Evolutionary conservation across 2,888 invertebrate species (phyloP).

Genomic region (Ophion obscuratus): DNA sequence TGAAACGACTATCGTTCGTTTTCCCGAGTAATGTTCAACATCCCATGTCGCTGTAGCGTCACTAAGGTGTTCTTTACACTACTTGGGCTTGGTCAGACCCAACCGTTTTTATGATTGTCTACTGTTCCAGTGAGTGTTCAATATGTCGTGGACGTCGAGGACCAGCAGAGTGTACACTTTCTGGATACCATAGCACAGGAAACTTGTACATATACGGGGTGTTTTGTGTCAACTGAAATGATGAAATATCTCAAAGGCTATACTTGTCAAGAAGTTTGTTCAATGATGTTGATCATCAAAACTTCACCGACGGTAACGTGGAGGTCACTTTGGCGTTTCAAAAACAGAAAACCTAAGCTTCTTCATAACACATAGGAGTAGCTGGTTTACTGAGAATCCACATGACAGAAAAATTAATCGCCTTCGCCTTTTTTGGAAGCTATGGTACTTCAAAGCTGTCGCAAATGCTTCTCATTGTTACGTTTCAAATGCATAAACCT

Average conservation of each 20-base stretch:
- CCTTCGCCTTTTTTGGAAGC: background rate
- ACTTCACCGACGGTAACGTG: background rate
- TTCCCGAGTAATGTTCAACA: constrained; percentile 27
- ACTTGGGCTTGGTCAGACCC: background rate
- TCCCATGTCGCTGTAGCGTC: background rate
- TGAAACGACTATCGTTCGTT: constrained; percentile 52
- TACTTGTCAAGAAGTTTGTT: background rate
- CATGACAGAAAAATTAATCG: background rate
- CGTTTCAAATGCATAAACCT: background rate
- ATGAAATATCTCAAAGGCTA: background rate
- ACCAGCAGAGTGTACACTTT: background rate
- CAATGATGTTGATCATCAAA: background rate
- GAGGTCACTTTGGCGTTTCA: background rate
- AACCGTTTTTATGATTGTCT: constrained; percentile 34
- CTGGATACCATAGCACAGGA: background rate
- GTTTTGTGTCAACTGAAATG: background rate
- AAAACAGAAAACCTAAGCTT: background rate
- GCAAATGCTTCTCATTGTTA: background rate
- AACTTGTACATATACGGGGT: background rate
- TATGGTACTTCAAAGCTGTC: no score
- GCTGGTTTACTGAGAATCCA: background rate
- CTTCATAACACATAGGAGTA: background rate
- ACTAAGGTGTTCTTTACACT: background rate
- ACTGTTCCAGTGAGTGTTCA: constrained; percentile 40
- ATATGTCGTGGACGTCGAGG: constrained; percentile 48